Evolutionary conservation across 2,797 vertebrate genomes (phyloP), one percentile per base, ranked within the genome.

Genomic region (Hemibagrus guttatus): DNA sequence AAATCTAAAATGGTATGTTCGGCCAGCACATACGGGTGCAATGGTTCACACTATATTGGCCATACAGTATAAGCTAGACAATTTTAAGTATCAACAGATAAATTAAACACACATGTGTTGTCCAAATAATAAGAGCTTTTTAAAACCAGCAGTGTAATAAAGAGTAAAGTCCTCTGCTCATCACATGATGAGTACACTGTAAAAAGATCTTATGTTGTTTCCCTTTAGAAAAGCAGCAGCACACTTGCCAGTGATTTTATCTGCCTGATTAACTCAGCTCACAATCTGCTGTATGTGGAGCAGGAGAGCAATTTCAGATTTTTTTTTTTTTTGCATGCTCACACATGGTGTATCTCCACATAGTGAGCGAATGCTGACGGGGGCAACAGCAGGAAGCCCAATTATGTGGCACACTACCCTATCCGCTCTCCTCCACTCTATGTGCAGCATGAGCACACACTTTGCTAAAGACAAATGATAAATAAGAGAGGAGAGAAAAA

Each of bases 281-380:
- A 46, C 28, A 23, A 56, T 5, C 28, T 86, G 61, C 85, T 56
- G 49, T 68, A 42, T 81, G 92, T 91, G 90, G 86, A 84, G 87
- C 90, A 84, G 87, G 93, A 91, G 85, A 69, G 89, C 58, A 63
- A 46, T 63, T 63, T 58, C 58, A 63, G 58, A 82, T n/a, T 4
- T 81, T 61, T 59, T 49, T n/a, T 8, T 76, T 78, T 81, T 49
- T 46, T 91, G 89, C 88, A 87, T 89, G 92, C 93, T 89, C 90
- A 90, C 88, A 88, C 74, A 11, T 91, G 79, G 85, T 75, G 91
- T 90, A 91, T 93, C 92, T 88, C 89, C 88, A 91, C 86, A 91
- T 90, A 93, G 91, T 91, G 90, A 94, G 94, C 89, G 90, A 92
- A 90, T 92, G 88, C 88, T 90, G 92, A 93, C 93, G 91, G 92